A percentile compares a stretch with the other conserved stretches of the same genome.
These are phyloP conservation scores for Mustela erminea DNA, from an alignment of 2,797 vertebrate species.

Conservation along the genomic window DNA sequence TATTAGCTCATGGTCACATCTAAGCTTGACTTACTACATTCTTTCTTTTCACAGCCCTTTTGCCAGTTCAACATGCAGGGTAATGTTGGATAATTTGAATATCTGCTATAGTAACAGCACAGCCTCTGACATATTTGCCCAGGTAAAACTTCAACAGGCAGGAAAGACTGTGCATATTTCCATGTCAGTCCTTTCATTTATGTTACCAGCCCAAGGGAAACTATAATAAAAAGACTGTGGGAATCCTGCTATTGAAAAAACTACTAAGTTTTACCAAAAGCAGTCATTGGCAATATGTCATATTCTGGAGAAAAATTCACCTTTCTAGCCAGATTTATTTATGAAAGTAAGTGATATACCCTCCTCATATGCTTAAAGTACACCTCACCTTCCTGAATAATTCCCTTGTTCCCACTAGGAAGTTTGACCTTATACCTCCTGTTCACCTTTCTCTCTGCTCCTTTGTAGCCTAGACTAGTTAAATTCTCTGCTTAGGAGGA, in stretches of 20 bases:
- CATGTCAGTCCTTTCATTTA: neutral
- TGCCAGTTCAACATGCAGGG: neutral
- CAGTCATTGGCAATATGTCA: neutral
- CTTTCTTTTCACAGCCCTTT: neutral
- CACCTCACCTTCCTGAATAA: neutral
- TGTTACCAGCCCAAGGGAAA: conserved; percentile 45
- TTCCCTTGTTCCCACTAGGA: neutral
- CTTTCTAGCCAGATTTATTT: conserved; percentile 37
- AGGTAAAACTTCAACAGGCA: neutral
- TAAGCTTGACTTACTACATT: conserved; percentile 19
- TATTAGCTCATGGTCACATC: neutral
- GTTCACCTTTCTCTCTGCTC: conserved; percentile 15
- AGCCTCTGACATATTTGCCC: neutral
- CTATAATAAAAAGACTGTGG: neutral
- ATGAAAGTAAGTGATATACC: conserved; percentile 53
- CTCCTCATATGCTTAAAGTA: neutral
- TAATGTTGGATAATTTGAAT: conserved; percentile 37
- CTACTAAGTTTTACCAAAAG: conserved; percentile 56
- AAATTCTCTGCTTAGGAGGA: conserved; percentile 41
- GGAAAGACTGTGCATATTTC: neutral
- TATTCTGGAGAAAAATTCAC: conserved; percentile 11
- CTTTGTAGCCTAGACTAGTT: conserved; percentile 22
- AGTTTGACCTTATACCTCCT: neutral
- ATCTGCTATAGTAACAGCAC: neutral
- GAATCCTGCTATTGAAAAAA: conserved; percentile 55